Evolutionary conservation across 2,888 invertebrate species (phyloP).

Genomic region (Acanthosepion lycidas): DNA sequence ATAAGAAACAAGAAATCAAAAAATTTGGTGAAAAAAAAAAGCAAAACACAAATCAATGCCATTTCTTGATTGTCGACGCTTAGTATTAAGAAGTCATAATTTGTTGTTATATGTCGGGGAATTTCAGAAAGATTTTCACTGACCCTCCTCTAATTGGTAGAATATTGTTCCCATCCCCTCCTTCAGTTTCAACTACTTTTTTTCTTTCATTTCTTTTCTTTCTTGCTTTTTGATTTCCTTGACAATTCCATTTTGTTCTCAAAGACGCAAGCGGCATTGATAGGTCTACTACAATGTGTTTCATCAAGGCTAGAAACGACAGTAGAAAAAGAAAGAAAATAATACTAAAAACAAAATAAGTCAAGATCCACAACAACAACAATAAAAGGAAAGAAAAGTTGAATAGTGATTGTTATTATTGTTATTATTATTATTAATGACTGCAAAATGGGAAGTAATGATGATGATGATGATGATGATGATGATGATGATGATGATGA

Average conservation of each 20-base stretch:
- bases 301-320: neutral
- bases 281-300: neutral
- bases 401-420: no score
- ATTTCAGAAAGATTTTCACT: neutral
- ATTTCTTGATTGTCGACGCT: neutral
- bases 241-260: neutral
- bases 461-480: neutral
- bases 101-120: neutral
- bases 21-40: neutral
- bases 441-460: no score
- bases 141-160: slow-evolving; percentile 17
- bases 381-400: neutral
- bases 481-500: neutral
- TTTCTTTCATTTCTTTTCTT: neutral
- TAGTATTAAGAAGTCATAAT: slow-evolving; percentile 18
- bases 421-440: no score
- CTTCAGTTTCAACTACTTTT: neutral
- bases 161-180: neutral
- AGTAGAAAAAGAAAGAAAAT: neutral
- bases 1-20: neutral
- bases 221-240: neutral
- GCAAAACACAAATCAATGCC: neutral
- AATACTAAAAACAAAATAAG: neutral
- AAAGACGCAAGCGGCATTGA: neutral
- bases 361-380: neutral